Percentiles rank a stretch among this genome's conserved stretches.
These are phyloP conservation scores for Sympetrum striolatum DNA, from an alignment of 2,888 invertebrate species.

Conservation along the genomic window DNA sequence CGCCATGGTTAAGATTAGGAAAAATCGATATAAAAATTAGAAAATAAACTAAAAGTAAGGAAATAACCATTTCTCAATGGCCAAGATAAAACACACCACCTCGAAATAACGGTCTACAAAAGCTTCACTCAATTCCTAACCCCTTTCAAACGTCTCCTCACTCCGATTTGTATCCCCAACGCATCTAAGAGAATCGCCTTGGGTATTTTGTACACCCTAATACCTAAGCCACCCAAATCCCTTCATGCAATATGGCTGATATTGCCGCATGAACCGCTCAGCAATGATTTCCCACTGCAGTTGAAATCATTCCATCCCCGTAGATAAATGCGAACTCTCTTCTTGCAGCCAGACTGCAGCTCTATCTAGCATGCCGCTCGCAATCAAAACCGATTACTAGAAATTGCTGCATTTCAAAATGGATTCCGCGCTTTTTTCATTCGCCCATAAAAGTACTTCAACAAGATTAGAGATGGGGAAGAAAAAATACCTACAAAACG, in stretches of 20 bases:
- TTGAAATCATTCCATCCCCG: neutral
- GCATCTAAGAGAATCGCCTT: too few species aligned
- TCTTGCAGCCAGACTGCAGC: neutral
- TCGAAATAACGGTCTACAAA: too few species aligned
- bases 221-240: neutral
- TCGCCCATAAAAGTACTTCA: too few species aligned
- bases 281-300: neutral
- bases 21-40: too few species aligned
- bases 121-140: neutral
- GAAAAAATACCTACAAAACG: too few species aligned
- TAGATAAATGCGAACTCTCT: neutral
- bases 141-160: neutral
- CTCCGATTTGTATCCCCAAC: too few species aligned
- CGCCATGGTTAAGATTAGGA: too few species aligned
- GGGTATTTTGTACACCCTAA: too few species aligned
- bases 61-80: too few species aligned
- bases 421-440: neutral
- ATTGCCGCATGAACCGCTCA: neutral
- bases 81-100: too few species aligned
- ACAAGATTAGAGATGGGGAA: too few species aligned
- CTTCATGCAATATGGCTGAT: neutral
- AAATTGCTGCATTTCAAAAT: neutral
- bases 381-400: neutral
- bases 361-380: neutral
- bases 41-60: too few species aligned